Evolutionary conservation across 2,797 vertebrate species (phyloP), one percentile per base, ranked within the genome.

Genomic region (Poeciliopsis presidionis): DNA sequence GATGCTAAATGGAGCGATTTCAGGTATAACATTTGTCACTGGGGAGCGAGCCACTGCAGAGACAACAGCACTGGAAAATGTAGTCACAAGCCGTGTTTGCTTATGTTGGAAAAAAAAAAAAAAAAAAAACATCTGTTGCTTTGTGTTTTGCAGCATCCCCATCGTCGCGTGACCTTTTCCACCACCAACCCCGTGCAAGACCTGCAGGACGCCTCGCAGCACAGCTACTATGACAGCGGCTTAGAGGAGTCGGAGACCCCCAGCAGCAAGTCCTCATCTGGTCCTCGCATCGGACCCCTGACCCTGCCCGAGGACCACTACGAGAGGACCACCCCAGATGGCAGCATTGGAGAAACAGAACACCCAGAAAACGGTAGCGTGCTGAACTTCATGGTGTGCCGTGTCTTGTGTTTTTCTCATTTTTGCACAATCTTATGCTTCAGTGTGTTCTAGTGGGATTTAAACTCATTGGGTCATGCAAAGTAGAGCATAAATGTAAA

Each of bases 131-230:
- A 79, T 84, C 83, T 81, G 49, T 67, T 86, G 53, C 33, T 83
- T 70, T 85, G 30, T 82, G 20, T 85, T 77, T 89, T 81, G 18
- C 90, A 99, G 98, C 97, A 97, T 95, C 96, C 98, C 94, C 98
- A 99, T 96, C 97, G 98, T 88, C 96, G 98, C 89, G 98, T 99
- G 95, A 99, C 98, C 84, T 99, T 99, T 95, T 99, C 98, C 81
- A 98, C 98, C 85, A 90, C 97, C 93, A 99, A 97, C 94, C 98
- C 98, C 16, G 96, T 98, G 90, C 98, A 98, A 93, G 98, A 99
- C 93, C 95, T 98, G 89, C 98, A 99, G 93, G 98, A 99, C 73
- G 96, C 97, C 75, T 99, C 98, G 80, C 98, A 99, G 95, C 98
- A 99, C 94, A 99, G 97, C 94, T 99, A 99, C 93, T 99, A 99